These are phyloP conservation scores for Gymnocephalus cernua DNA, from an alignment of 2,113 vertebrate genomes.

Conservation along the genomic window DNA sequence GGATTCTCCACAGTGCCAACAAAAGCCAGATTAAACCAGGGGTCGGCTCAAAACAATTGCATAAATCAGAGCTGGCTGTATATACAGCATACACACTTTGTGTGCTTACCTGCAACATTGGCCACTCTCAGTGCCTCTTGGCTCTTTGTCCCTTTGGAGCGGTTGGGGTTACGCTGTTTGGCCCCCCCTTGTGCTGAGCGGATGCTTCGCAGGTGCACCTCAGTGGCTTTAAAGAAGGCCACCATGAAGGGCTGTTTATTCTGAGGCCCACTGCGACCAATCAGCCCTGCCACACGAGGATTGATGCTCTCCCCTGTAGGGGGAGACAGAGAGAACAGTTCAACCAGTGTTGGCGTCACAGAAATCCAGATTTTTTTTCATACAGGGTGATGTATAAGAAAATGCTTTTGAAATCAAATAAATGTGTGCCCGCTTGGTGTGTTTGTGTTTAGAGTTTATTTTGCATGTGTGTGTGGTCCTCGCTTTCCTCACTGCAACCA, in stretches of 20 bases:
- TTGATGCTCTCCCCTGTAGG: conserved; percentile 93
- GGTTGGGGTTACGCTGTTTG: conserved; percentile 92
- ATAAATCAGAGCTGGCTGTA: conserved; percentile 14
- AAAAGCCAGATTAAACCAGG: not conserved
- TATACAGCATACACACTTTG: not conserved
- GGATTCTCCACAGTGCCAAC: conserved; percentile 29
- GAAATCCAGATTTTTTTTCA: conserved; percentile 1
- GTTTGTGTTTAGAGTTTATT: conserved; percentile 10
- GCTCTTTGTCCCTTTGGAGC: conserved; percentile 91
- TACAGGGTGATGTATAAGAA: not conserved
- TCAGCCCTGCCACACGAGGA: conserved; percentile 91
- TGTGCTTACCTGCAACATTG: conserved; percentile 88
- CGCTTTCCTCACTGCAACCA: not conserved
- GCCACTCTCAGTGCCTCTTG: conserved; percentile 93
- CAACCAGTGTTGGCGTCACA: conserved; percentile 42
- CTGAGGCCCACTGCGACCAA: conserved; percentile 93
- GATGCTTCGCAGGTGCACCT: conserved; percentile 94
- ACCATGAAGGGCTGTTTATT: conserved; percentile 99
- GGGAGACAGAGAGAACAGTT: conserved; percentile 67
- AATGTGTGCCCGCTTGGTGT: not conserved
- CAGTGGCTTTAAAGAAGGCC: conserved; percentile 97
- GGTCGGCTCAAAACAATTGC: not conserved
- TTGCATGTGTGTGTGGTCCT: conserved; percentile 16
- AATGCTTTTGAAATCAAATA: conserved; percentile 28
- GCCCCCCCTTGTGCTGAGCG: conserved; percentile 87